Evolutionary conservation across 92 coral and sea anemone genomes (phyloP), one percentile per base, ranked within the genome.

Genomic region (Pocillopora meandrina): DNA sequence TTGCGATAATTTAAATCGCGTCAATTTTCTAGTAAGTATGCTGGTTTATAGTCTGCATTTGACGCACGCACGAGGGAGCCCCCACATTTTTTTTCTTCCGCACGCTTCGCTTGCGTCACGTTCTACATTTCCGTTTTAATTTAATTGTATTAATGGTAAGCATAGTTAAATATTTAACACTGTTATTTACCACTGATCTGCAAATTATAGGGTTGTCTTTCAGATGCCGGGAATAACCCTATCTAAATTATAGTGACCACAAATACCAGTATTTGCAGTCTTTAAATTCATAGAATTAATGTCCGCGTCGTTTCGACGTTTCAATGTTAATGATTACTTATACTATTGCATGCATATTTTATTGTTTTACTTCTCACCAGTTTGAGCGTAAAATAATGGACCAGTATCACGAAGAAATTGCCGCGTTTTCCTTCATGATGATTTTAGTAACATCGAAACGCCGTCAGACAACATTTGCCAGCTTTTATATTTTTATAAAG

Each of bases 251-350:
- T 75, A 75, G 80, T 75, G 80, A 75, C 21, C 80, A 75, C 80
- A 75, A 75, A 75, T 75, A 75, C 80, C 80, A 75, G 80, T 59
- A 75, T 75, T 75, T 75, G 80, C 80, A 75, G 80, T 75, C 80
- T 75, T 35, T 75, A 74, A 75, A 75, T 75, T 56, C 80, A 75
- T 56, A 75, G 80, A 75, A 75, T 75, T 75, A 75, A 75, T 75
- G 80, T 75, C 80, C 80, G 80, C 80, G 80, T 75, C 80, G 80
- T 75, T 75, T 75, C 80, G 80, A 75, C 36, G 80, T 75, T 75
- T 75, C 80, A 75, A 11, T 75, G 80, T 75, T 75, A 75, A 75
- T 75, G 80, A 75, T 75, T 75, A 75, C 80, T 75, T 75, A 15
- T 75, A 75, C 64, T 75, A 31, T 31, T 75, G 80, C 80, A 75